Percentiles rank a stretch among this genome's conserved stretches.
Conservation (phyloP, 2,113 vertebrate species). For the Brachirus orientalis region DNA sequence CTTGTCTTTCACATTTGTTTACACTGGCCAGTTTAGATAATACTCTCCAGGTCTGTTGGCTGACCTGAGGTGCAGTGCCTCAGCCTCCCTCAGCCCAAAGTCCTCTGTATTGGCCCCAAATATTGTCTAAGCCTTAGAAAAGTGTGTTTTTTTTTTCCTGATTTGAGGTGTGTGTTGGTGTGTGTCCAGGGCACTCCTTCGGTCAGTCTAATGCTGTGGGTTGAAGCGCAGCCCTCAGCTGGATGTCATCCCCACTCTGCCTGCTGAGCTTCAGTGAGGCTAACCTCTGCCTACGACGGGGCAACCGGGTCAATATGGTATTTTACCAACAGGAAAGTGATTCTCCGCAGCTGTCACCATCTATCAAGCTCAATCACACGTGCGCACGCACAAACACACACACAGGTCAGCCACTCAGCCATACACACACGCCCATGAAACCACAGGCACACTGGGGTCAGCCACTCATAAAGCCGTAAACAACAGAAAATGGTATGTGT, state of each 20-base stretch:
- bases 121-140: background rate
- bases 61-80: constrained; percentile 5
- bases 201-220: constrained; percentile 55
- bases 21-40: too few species aligned
- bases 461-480: constrained; percentile 76
- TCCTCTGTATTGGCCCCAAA: constrained; percentile 10
- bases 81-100: constrained; percentile 10
- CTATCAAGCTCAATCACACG: constrained; percentile 78
- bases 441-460: constrained; percentile 54
- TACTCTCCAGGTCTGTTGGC: constrained; percentile 3
- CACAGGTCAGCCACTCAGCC: constrained; percentile 43
- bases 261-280: constrained; percentile 81
- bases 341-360: constrained; percentile 88
- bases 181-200: constrained; percentile 30
- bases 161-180: constrained; percentile 28
- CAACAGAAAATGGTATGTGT: constrained; percentile 77
- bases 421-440: constrained; percentile 25
- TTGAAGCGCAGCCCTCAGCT: constrained; percentile 79
- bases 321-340: constrained; percentile 86
- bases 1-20: too few species aligned
- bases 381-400: constrained; percentile 34
- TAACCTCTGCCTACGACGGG: constrained; percentile 91
- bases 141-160: constrained; percentile 1
- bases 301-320: constrained; percentile 88
- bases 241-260: constrained; percentile 77